These are phyloP conservation scores for Gymnarchus niloticus DNA, from an alignment of 2,113 vertebrate genomes.

Conservation along the genomic window DNA sequence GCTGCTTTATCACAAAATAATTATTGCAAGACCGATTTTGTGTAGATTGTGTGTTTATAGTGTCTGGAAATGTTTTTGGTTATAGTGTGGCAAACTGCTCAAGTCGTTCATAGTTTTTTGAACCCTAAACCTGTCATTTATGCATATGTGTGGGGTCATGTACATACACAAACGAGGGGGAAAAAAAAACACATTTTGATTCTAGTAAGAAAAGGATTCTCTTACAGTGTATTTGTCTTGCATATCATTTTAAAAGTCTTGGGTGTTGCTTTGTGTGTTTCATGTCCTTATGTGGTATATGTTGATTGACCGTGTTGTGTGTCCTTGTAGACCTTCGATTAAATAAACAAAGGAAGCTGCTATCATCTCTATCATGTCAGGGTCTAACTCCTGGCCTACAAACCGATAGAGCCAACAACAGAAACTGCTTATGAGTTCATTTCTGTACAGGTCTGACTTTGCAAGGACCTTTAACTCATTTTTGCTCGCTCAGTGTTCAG, in stretches of 20 bases:
- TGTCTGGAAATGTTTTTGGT: constrained; percentile 1
- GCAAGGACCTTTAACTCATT: not conserved
- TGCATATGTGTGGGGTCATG: not conserved
- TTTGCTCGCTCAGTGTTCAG: not conserved
- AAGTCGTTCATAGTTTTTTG: no score
- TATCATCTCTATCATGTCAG: not conserved
- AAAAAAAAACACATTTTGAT: not conserved
- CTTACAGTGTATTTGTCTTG: not conserved
- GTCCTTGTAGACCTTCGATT: no score
- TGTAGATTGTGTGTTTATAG: not conserved
- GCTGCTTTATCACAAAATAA: not conserved
- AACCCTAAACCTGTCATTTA: not conserved
- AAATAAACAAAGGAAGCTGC: not conserved
- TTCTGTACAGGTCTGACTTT: not conserved
- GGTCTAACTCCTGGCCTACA: not conserved
- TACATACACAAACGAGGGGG: not conserved
- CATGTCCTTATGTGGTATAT: not conserved
- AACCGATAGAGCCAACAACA: not conserved
- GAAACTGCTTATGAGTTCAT: not conserved
- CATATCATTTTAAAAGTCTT: not conserved
- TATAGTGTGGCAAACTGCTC: no score
- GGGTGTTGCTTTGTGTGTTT: not conserved
- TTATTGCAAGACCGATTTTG: constrained; percentile 19
- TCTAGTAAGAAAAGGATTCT: not conserved
- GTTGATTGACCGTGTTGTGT: not conserved